A percentile compares a stretch with the other conserved stretches of the same genome.
Evolutionary conservation across 2,113 vertebrate species (phyloP).

Genomic region (Dryoscopus gambensis): DNA sequence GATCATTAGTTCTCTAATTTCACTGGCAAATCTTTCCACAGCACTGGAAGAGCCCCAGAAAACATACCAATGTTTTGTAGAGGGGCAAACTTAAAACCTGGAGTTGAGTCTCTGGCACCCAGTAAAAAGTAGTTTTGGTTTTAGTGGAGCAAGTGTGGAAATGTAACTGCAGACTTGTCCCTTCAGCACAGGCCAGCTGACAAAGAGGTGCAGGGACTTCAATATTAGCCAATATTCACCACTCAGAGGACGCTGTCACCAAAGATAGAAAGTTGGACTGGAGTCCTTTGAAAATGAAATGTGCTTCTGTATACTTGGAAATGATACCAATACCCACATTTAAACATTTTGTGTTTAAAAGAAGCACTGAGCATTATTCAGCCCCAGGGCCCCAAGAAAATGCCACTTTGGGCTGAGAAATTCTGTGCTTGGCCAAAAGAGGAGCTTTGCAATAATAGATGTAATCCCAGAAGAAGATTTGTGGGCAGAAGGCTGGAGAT

Average conservation of each 20-base stretch:
- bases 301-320: not conserved
- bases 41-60: conserved; percentile 2
- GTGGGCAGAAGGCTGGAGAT: conserved; percentile 5
- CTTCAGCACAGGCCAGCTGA: not conserved
- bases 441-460: not conserved
- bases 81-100: not conserved
- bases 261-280: not conserved
- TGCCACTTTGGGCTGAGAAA: not conserved
- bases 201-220: not conserved
- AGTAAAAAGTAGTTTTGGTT: not conserved
- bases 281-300: not conserved
- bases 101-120: not conserved
- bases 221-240: not conserved
- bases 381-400: not conserved
- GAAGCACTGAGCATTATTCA: not conserved
- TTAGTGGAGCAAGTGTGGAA: not conserved
- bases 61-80: not conserved
- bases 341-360: not conserved
- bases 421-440: conserved; percentile 21
- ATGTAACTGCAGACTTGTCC: not conserved
- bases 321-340: rapidly evolving
- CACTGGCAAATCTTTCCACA: conserved; percentile 16
- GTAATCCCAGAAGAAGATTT: not conserved
- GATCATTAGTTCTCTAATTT: conserved; percentile 31
- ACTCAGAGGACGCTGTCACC: not conserved